Evolutionary conservation across 1,140 invertebrate genomes (phyloP).

Genomic region (Coenobita brevimanus): DNA sequence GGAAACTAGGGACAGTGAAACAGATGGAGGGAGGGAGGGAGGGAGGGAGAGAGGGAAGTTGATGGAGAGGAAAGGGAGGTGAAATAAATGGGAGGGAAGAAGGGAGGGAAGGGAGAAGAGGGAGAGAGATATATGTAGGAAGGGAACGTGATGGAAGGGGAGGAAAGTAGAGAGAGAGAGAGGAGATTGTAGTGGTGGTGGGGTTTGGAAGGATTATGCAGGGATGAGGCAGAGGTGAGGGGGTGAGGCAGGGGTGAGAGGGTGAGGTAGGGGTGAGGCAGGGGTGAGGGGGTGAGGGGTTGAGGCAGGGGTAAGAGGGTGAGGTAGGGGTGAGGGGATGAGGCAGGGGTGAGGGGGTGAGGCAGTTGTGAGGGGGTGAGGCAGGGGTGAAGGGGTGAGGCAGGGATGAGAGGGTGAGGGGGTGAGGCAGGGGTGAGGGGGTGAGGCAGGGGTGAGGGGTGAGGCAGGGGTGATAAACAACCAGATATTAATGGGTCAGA

Average conservation of each 20-base stretch:
- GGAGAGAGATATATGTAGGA: neutral
- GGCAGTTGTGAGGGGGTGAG: too few species aligned
- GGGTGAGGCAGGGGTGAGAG: neutral
- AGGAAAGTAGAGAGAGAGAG: neutral
- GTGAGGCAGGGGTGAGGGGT: neutral
- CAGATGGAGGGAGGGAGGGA: conserved; percentile 5
- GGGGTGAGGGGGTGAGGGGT: neutral
- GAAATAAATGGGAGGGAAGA: neutral
- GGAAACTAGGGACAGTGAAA: too few species aligned
- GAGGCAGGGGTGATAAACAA: neutral
- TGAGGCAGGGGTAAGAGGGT: neutral
- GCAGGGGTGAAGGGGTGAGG: neutral
- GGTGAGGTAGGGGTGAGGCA: neutral
- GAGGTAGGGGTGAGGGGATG: neutral
- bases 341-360: too few species aligned
- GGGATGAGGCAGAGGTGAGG: conserved; percentile 43
- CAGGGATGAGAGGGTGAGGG: neutral
- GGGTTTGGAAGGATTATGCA: conserved; percentile 3
- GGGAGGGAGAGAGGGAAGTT: neutral
- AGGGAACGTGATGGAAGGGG: neutral
- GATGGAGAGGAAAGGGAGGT: neutral
- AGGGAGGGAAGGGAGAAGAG: neutral
- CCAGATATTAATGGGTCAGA: too few species aligned
- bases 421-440: neutral
- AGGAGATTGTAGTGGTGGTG: conserved; percentile 12